Evolutionary conservation across 2,113 vertebrate genomes (phyloP), one percentile per base, ranked within the genome.

Genomic region (Phainopepla nitens): DNA sequence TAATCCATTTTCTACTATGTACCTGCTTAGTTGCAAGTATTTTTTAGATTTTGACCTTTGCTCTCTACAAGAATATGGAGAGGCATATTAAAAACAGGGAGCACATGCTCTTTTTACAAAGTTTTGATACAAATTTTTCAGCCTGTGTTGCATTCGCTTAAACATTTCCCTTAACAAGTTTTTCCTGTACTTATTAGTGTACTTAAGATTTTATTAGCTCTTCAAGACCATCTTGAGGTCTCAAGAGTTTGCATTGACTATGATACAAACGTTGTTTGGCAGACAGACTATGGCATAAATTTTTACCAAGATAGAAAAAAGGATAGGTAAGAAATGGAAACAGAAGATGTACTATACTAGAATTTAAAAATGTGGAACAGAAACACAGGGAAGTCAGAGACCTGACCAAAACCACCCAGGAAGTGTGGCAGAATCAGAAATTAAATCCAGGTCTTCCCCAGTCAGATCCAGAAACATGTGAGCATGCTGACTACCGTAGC

Each of bases 81-180:
- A 28, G 2, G 3, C 13, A 39, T 54, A 47, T 21, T 70, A 50
- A 75, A 89, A 84, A 87, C 5, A 25, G 8, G 8, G 7, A 77
- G 12, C n/a, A 6, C 5, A 10, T 27, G 8, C 1, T 68, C 18
- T 6, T 25, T 41, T 45, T 50, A 47, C 28, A n/a, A 78, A 27
- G 19, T 28, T 91, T 54, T 66, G 10, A 41, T 54, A 15, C 14
- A 62, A 45, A 28, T n/a, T 42, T 75, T 19, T 71, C 25, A 25
- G 13, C 17, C 15, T 15, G 28, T 41, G 12, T 11, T 60, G 9
- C 8, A 56, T 29, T 60, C 28, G 71, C 56, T 78, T 58, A 66
- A 87, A 42, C 2, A 61, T 8, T 7, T 1, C 3, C 5, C 4
- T 11, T 33, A 56, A 36, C 0, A 39, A 2, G 0, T 45, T 58